These are phyloP conservation scores for Lepisosteus oculatus DNA, from an alignment of 2,113 vertebrate species.

Conservation along the genomic window DNA sequence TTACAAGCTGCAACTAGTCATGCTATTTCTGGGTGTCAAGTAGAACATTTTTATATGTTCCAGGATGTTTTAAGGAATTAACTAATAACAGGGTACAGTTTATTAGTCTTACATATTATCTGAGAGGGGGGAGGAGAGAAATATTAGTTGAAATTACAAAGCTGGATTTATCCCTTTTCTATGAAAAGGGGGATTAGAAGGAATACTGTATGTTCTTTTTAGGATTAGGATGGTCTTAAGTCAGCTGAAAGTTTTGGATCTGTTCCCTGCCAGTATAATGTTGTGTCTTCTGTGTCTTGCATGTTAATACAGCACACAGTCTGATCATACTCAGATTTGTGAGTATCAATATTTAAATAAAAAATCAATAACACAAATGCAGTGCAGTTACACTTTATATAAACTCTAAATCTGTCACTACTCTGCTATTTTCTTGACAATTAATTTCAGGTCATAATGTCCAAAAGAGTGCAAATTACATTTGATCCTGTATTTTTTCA, in stretches of 20 bases:
- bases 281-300: not conserved
- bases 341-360: too few relatives aligned
- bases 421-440: slow-evolving; percentile 8
- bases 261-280: not conserved
- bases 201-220: not conserved
- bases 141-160: too few relatives aligned
- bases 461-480: not conserved
- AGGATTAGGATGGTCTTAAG: not conserved
- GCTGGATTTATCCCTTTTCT: not conserved
- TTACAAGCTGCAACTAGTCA: too few relatives aligned
- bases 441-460: not conserved
- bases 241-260: not conserved
- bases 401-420: not conserved
- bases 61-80: too few relatives aligned
- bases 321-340: too few relatives aligned
- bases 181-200: not conserved
- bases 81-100: too few relatives aligned
- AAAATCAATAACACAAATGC: not conserved
- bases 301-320: too few relatives aligned
- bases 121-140: too few relatives aligned
- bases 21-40: too few relatives aligned
- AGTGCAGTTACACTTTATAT: not conserved
- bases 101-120: too few relatives aligned
- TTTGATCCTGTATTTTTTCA: slow-evolving; percentile 11
- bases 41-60: too few relatives aligned